Evolutionary conservation across 2,888 invertebrate species (phyloP), one percentile per base, ranked within the genome.

Genomic region (Erebia aethiops): DNA sequence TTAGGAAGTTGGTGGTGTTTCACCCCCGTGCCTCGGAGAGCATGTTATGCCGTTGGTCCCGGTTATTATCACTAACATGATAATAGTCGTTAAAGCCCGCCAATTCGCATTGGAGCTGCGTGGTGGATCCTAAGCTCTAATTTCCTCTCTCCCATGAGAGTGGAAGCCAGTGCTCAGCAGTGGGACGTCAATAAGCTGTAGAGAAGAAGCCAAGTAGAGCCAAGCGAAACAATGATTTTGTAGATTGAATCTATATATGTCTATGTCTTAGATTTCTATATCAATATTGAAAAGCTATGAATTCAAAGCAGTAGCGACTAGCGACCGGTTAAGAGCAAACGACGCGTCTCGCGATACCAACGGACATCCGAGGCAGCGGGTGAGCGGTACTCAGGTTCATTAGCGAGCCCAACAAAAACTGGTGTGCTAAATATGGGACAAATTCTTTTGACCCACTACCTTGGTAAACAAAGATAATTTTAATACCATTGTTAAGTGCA

Each of bases 241-340:
- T 46, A 11, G 11, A 3, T 13, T 13, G 0, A 46, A 46, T 13
- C 51, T 51, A 13, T 14, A 8, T 8, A 2, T 56, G 10, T 56
- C 18, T 21, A 56, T 16, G 35, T 35, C 35, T 35, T 35, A 11
- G 21, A 13, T 56, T 21, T 21, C 51, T 51, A 21, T 57, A 14
- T 57, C 26, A 57, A 57, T 35, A 35, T 13, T 26, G 11, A 64
- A 88, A 89, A 87, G 84, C 87, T 87, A 86, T 84, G 83, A 85
- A 84, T 86, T 83, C 83, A 79, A 84, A 84, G 82, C 86, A 81
- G 87, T 87, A 87, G 87, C 87, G 78, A 71, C 72, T 75, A 71
- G 74, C 71, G 66, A 57, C 35, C 35, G 35, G 35, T 35, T 58
- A 26, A 60, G 84, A 86, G 87, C 86, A 88, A 89, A 87, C 83